Evolutionary conservation across 30 jellyfish, hydroid and myxozoan genomes (phyloP), one percentile per base, ranked within the genome.

Genomic region (Haliclystus octoradiatus): DNA sequence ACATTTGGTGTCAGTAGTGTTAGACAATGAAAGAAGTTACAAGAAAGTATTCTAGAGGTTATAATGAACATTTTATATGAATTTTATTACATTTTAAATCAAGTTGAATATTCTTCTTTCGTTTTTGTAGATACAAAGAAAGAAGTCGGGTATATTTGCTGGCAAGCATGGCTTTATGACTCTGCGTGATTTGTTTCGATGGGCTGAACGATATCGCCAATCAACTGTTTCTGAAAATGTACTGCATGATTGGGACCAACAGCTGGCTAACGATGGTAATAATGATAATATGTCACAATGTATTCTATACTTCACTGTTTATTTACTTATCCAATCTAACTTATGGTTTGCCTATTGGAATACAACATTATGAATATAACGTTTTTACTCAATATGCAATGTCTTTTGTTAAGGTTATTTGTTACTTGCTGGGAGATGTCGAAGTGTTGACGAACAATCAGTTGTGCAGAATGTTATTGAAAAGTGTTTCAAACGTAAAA

Each of bases 141-240:
- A 76, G 31, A 73, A 77, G 0, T 68, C 93, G 0, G 97, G 97
- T n/a, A 88, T 88, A 49, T 92, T 92, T 74, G 96, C 94, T 1
- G 99, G 99, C 13, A 92, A 92, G 72, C 92, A 83, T 63, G 92
- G 99, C 33, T 92, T 76, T 62, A 79, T 92, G 65, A 92, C 99
- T 24, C 75, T 92, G 63, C 76, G 99, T 27, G 99, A 92, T 73
- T 66, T 92, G 52, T 83, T 92, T 49, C 85, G 95, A 47, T 82
- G 95, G 96, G 96, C 97, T 32, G 97, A 88, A 63, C 81, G 97
- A 19, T 88, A 88, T 62, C 68, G 95, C 28, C 83, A 52, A 35
- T 81, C 97, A 32, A 49, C 5, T 9, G 84, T 71, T n/a, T 64
- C 32, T 23, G 1, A 65, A 31, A 57, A 64, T 50, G 66, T 74